Evolutionary conservation across 2,113 vertebrate genomes (phyloP).

Genomic region (Hystrix cristata): DNA sequence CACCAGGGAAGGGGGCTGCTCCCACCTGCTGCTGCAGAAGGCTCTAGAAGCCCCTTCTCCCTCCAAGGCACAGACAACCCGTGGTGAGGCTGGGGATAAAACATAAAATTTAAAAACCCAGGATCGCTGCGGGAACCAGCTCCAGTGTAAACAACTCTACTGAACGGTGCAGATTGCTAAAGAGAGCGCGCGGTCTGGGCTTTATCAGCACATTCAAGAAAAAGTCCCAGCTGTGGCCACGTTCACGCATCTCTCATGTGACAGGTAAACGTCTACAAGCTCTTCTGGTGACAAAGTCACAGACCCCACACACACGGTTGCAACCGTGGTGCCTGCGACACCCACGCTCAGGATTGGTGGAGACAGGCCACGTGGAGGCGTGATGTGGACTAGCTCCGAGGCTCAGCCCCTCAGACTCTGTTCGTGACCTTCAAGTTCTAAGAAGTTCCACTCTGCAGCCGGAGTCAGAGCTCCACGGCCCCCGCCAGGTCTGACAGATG

Average conservation of each 20-base stretch:
- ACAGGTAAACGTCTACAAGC: too few relatives aligned
- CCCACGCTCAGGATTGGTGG: neutral
- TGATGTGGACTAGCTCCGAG: fast-evolving
- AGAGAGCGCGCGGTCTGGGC: too few relatives aligned
- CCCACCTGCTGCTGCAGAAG: neutral
- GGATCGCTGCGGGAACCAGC: neutral
- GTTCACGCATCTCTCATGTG: neutral
- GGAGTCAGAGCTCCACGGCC: neutral
- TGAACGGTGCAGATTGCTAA: neutral
- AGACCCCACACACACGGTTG: neutral
- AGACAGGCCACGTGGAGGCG: fast-evolving
- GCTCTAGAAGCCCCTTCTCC: neutral
- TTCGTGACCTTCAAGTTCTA: neutral
- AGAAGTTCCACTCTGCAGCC: neutral
- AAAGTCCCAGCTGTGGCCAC: neutral
- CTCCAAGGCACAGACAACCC: fast-evolving
- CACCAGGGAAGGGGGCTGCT: neutral
- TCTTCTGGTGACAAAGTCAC: neutral
- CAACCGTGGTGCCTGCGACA: neutral
- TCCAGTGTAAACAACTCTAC: neutral
- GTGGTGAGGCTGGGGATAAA: neutral
- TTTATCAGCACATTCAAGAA: fast-evolving
- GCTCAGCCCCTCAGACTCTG: neutral
- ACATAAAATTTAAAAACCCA: neutral
- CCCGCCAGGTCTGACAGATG: neutral